A percentile compares a stretch with the other conserved stretches of the same genome.
Evolutionary conservation across 2,888 invertebrate genomes (phyloP).

Genomic region (Nemotelus nigrinus): DNA sequence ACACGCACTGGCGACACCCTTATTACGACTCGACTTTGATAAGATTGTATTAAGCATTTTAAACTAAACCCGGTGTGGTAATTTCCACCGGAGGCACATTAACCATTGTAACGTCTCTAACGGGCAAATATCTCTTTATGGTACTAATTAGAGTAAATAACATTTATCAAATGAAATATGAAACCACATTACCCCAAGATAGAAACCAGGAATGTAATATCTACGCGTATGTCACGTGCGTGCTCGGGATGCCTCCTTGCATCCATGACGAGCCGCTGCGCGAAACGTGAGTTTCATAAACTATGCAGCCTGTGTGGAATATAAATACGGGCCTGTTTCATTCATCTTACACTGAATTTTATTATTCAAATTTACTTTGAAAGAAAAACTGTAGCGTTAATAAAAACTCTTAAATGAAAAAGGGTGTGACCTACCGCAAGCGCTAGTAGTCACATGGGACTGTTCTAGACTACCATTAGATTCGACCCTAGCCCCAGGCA

Average conservation of each 20-base stretch:
- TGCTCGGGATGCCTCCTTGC: constrained; percentile 4
- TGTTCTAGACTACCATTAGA: background rate
- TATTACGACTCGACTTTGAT: background rate
- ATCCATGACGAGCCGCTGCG: constrained; percentile 9
- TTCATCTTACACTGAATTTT: constrained; percentile 36
- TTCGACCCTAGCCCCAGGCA: constrained; percentile 25
- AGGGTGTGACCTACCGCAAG: constrained; percentile 44
- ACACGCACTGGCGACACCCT: constrained; percentile 2
- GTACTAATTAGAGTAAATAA: constrained; percentile 42
- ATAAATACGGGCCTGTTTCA: constrained; percentile 28
- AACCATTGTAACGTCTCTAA: background rate
- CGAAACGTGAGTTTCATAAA: constrained; percentile 37
- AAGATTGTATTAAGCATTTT: constrained; percentile 15
- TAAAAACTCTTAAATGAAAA: constrained; percentile 38
- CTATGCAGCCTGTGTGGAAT: background rate
- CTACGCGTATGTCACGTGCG: constrained; percentile 26
- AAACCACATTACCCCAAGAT: constrained; percentile 33
- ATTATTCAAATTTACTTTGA: constrained; percentile 47
- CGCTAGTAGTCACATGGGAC: constrained; percentile 34
- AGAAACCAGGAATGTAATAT: constrained; percentile 30
- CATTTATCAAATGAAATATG: constrained; percentile 43
- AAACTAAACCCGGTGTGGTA: background rate
- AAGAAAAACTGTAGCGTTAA: constrained; percentile 46
- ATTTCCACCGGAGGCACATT: no score
- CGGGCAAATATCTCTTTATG: constrained; percentile 34